Evolutionary conservation across 2,113 vertebrate species (phyloP), one percentile per base, ranked within the genome.

Genomic region (Xiphophorus hellerii): DNA sequence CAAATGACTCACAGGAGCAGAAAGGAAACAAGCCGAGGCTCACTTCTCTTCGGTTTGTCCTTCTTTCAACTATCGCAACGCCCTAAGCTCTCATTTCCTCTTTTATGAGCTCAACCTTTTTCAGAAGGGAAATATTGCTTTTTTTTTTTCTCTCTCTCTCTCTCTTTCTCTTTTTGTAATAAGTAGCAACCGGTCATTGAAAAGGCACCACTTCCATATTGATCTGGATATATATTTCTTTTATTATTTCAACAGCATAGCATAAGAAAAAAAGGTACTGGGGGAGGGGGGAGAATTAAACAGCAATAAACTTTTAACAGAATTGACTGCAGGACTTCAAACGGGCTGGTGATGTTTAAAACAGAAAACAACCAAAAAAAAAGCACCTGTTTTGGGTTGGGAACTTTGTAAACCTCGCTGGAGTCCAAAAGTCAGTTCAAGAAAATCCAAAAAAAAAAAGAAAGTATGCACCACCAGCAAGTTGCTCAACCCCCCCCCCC

Each of bases 241-340:
- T 92, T 93, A 88, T 93, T 94, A 88, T 90, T 91, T 90, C 77
- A 85, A 90, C 90, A 92, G 92, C 92, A 94, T 92, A 93, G 91
- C 89, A 94, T 92, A 80, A 78, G 65, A 37, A 66, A 44, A 62
- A 89, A 75, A 81, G 35, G 10, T 37, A 37, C 10, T 11, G 15
- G 42, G 39, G 14, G 14, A 5, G 17, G 15, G 48, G 48, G 20
- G 8, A 3, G 9, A 83, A 35, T 31, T 22, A 83, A 88, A 83
- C 74, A 92, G 78, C 74, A 88, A 58, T 66, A 71, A 88, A 74
- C 82, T 89, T 75, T 84, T 39, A 81, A 77, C 83, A 89, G 73
- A 89, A 64, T 37, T 78, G 69, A 67, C 62, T 80, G 85, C 63
- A 80, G 67, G 63, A 88, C 71, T 73, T 62, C 66, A 91, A 58